Conservation (phyloP, 2,888 invertebrate species). For the Drosophila seclusa region DNA sequence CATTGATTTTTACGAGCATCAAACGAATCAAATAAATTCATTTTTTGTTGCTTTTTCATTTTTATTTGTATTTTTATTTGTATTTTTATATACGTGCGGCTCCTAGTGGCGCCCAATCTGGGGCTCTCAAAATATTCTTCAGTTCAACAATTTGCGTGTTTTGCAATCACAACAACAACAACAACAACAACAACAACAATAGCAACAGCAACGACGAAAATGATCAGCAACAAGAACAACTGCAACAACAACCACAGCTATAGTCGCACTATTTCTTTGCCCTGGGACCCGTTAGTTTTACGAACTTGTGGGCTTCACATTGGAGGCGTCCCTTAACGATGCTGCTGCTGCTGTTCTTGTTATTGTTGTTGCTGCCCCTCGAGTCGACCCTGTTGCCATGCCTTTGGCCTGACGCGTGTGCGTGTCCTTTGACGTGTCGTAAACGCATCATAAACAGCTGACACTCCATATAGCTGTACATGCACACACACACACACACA, state of each 20-base stretch:
- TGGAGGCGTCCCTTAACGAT: slow-evolving; percentile 58
- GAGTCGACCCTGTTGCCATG: neutral
- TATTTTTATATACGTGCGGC: slow-evolving; percentile 19
- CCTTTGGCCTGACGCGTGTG: slow-evolving; percentile 11
- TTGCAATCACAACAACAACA: slow-evolving; percentile 46
- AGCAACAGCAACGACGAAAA: slow-evolving; percentile 13
- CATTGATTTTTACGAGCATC: slow-evolving; percentile 78
- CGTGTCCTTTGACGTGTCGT: slow-evolving; percentile 70
- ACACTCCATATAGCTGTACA: slow-evolving; percentile 13
- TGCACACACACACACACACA: slow-evolving; percentile 1
- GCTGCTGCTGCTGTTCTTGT: slow-evolving; percentile 27
- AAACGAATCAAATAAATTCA: slow-evolving; percentile 76
- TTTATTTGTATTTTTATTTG: slow-evolving; percentile 3
- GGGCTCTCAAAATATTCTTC: slow-evolving; percentile 14
- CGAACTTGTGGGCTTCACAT: slow-evolving; percentile 41
- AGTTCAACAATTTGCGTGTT: slow-evolving; percentile 36
- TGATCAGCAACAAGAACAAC: neutral
- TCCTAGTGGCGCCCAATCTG: slow-evolving; percentile 41
- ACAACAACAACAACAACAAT: slow-evolving; percentile 11
- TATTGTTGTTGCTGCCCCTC: neutral
- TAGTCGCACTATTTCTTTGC: slow-evolving; percentile 44
- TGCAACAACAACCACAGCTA: slow-evolving; percentile 25
- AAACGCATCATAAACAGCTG: slow-evolving; percentile 76
- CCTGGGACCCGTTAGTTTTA: slow-evolving; percentile 58
- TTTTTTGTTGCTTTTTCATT: slow-evolving; percentile 32